These are phyloP conservation scores for Aphodius granarius DNA, from an alignment of 2,888 invertebrate species.

Conservation along the genomic window DNA sequence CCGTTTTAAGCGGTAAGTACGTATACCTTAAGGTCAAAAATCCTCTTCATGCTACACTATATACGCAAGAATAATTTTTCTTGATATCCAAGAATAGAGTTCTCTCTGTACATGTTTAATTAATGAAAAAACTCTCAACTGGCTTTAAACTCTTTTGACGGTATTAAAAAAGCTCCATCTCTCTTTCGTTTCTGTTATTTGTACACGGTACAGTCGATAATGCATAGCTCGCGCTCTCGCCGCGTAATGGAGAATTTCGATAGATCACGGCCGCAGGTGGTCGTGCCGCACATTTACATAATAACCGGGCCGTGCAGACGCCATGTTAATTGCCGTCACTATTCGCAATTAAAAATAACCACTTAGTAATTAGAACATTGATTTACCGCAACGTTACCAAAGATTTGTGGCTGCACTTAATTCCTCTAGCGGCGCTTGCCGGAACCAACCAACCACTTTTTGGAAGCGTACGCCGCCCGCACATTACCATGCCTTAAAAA, in stretches of 20 bases:
- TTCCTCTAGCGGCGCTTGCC: neutral
- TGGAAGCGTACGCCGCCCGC: neutral
- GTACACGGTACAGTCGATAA: neutral
- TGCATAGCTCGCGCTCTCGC: neutral
- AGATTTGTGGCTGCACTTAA: conserved; percentile 32
- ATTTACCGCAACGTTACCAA: conserved; percentile 33
- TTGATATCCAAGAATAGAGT: too few relatives aligned
- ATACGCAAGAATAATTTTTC: too few relatives aligned
- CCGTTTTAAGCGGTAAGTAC: too few relatives aligned
- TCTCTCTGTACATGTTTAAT: too few relatives aligned
- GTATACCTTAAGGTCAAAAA: too few relatives aligned
- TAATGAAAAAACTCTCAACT: too few relatives aligned
- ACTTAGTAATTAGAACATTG: conserved; percentile 39
- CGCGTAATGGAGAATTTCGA: conserved; percentile 20
- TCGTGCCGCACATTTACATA: conserved; percentile 30
- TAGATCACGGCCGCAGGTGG: conserved; percentile 30
- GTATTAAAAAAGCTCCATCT: neutral
- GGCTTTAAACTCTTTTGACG: neutral
- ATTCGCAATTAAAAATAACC: conserved; percentile 44
- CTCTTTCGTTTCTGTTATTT: neutral
- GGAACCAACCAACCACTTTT: neutral
- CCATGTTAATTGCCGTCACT: conserved; percentile 41
- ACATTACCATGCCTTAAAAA: conserved; percentile 6
- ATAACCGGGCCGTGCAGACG: conserved; percentile 32
- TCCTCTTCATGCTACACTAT: too few relatives aligned